Conservation (phyloP, 2,113 vertebrate genomes). For the Mormyrus lacerda region DNA sequence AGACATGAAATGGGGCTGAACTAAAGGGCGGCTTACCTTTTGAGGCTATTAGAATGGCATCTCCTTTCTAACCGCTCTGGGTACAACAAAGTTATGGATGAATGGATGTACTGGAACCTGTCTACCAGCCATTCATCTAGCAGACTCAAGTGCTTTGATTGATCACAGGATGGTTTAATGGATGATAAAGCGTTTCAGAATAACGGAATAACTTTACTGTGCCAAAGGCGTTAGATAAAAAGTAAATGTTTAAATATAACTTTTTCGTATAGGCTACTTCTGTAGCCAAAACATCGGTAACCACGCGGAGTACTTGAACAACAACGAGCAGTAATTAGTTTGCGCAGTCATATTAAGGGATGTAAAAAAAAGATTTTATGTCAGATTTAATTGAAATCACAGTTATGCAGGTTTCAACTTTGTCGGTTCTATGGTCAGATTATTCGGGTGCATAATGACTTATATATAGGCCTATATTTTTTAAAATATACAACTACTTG, state of each 20-base stretch:
- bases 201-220: not conserved
- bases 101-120: not conserved
- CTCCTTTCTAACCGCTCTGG: not conserved
- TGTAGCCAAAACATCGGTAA: not conserved
- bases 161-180: not conserved
- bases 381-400: not conserved
- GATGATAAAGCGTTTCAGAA: not conserved
- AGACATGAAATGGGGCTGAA: not conserved
- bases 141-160: not conserved
- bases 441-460: not conserved
- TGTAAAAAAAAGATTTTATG: not conserved
- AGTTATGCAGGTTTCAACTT: not conserved
- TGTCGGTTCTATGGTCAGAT: not conserved
- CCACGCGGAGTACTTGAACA: not conserved
- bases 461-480: not conserved
- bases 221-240: not conserved
- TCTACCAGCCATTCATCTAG: not conserved
- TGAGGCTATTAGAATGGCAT: not conserved
- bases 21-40: not conserved
- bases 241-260: not conserved
- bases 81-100: conserved; percentile 16
- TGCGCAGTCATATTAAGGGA: not conserved
- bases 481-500: not conserved
- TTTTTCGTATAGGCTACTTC: not conserved
- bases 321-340: not conserved